Evolutionary conservation across 2,888 invertebrate species (phyloP), one percentile per base, ranked within the genome.

Genomic region (Melipona beecheii): DNA sequence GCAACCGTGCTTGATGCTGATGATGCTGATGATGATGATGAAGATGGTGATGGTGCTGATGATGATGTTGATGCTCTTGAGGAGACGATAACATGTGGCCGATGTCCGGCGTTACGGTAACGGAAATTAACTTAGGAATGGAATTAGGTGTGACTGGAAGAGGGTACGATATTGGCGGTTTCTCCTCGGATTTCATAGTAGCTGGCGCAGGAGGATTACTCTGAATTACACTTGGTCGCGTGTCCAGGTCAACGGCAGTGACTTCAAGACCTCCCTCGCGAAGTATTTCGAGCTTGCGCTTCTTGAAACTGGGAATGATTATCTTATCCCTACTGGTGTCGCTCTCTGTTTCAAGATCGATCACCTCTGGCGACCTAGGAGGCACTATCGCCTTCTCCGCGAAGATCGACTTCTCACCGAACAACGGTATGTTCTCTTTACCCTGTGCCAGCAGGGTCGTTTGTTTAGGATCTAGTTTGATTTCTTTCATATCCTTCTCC

Each of bases 201-300:
- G 95, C 92, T 0, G 87, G 85, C 0, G 78, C 64, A 9, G 89
- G 60, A 94, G 95, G 87, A 31, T 95, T 95, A 0, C 95, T 95
- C 83, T 95, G 96, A 1, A 95, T 95, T 91, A 96, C 66, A 93
- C 95, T 56, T 91, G 95, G 93, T 92, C 95, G 27, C 91, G 81
- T 83, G 65, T 94, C 93, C 84, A 93, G 85, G 50, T 95, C 93
- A 43, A 97, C 95, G 0, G 97, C 96, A 0, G 97, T 97, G 2
- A 97, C 97, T 92, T 97, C 97, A 5, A 97, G 94, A 0, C 97
- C 97, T 21, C 97, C 96, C 90, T 97, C 97, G 80, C 97, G 96
- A 60, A 97, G 95, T 65, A 97, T 97, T 87, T 97, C 97, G 13
- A 97, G 95, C 91, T 97, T 97, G 85, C 96, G 96, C 89, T 96